phyloP scores from a whole-genome alignment of 2,113 vertebrate genomes.

The Brachyhypopomus gauderio region DNA sequence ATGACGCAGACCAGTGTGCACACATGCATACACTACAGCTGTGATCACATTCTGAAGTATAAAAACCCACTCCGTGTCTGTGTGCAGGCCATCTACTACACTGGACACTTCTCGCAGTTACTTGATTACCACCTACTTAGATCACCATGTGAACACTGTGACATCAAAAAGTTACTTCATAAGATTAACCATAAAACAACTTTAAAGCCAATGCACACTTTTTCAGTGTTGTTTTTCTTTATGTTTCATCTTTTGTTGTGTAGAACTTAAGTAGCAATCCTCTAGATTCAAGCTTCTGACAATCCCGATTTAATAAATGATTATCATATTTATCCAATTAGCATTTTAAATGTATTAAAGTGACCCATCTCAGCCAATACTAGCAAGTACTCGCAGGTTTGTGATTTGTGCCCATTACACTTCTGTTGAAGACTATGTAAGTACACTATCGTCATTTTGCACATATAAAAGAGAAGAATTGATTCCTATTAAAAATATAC shows the following conservation, averaged over 20 bases:
- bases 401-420: background rate
- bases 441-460: background rate
- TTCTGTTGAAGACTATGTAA: background rate
- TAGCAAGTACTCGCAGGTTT: constrained; percentile 9
- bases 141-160: constrained; percentile 5
- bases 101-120: background rate
- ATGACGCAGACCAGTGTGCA: too few species aligned
- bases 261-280: background rate
- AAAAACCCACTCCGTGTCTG: background rate
- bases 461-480: background rate
- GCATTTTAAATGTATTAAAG: constrained; percentile 18
- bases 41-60: too few species aligned
- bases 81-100: background rate
- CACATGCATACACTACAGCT: too few species aligned
- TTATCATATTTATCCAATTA: background rate
- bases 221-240: background rate
- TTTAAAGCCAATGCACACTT: background rate
- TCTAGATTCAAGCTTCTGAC: background rate
- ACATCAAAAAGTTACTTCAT: background rate
- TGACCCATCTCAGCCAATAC: background rate
- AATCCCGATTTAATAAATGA: background rate
- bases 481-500: background rate
- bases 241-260: background rate
- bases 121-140: background rate
- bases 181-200: background rate